phyloP scores from a whole-genome alignment of 2,797 vertebrate species.

The Scyliorhinus canicula region DNA sequence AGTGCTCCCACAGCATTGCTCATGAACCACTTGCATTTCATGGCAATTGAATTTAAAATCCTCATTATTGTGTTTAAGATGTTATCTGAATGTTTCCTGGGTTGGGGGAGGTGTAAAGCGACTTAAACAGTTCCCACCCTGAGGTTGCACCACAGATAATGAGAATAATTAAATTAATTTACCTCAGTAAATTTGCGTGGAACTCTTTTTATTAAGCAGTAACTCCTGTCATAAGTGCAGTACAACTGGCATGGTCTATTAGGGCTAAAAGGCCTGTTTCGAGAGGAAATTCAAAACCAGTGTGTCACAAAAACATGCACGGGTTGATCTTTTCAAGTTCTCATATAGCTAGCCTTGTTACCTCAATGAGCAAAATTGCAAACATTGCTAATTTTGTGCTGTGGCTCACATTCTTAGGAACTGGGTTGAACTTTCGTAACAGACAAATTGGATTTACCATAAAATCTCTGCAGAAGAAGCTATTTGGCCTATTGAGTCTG shows the following conservation, averaged over 20 bases:
- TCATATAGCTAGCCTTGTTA: neutral
- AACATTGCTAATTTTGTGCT: neutral
- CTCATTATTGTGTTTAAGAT: neutral
- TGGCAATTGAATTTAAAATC: neutral
- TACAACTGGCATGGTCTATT: neutral
- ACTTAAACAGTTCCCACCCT: neutral
- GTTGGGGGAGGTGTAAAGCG: neutral
- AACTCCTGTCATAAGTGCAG: neutral
- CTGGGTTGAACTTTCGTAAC: neutral
- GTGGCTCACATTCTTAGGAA: neutral
- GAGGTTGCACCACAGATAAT: neutral
- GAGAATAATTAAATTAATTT: neutral
- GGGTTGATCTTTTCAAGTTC: neutral
- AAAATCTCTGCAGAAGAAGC: too few species aligned
- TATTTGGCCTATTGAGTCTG: too few species aligned
- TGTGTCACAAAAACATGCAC: neutral
- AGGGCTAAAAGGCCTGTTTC: neutral
- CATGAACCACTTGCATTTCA: neutral
- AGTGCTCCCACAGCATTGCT: neutral
- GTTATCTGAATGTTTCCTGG: neutral
- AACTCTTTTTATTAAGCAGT: neutral
- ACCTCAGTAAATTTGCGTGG: neutral
- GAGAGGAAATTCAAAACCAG: neutral
- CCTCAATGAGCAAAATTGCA: neutral
- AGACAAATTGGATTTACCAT: neutral